These are phyloP conservation scores for Harlomillsia oculata DNA, from an alignment of 1,140 invertebrate genomes.

Conservation along the genomic window DNA sequence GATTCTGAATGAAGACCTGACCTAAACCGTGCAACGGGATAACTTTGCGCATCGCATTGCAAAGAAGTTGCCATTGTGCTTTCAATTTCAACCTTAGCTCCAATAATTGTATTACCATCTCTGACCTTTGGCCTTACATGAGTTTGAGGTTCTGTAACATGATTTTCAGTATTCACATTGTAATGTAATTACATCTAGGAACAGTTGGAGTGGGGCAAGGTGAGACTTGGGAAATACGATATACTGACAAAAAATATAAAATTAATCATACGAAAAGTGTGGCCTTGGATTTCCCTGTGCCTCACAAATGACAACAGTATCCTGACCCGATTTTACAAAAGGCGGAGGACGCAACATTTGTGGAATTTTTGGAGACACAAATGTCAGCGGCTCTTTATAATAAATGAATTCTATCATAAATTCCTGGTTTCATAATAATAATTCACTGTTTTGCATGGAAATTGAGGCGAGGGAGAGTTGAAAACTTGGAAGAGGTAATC, in stretches of 20 bases:
- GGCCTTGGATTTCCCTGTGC: slow-evolving; percentile 59
- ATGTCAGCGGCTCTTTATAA: slow-evolving; percentile 30
- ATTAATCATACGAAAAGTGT: slow-evolving; percentile 47
- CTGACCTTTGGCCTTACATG: slow-evolving; percentile 45
- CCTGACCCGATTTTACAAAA: slow-evolving; percentile 26
- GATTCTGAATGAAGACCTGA: slow-evolving; percentile 5
- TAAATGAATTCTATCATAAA: no score
- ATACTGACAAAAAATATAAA: neutral
- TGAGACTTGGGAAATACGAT: neutral
- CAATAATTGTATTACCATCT: slow-evolving; percentile 39
- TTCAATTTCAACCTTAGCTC: slow-evolving; percentile 7
- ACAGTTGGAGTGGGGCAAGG: slow-evolving; percentile 11
- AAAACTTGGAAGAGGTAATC: no score
- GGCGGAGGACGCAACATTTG: slow-evolving; percentile 22
- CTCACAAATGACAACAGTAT: slow-evolving; percentile 50
- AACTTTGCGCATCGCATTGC: slow-evolving; percentile 30
- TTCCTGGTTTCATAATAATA: no score
- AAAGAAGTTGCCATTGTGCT: slow-evolving; percentile 14
- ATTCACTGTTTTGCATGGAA: no score
- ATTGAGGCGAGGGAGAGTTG: no score
- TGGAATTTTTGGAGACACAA: slow-evolving; percentile 29
- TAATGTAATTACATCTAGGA: neutral
- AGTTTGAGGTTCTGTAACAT: slow-evolving; percentile 42
- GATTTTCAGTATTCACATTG: neutral
- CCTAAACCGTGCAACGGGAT: slow-evolving; percentile 23